A percentile compares a stretch with the other conserved stretches of the same genome.
Evolutionary conservation across 2,113 vertebrate species (phyloP).

Genomic region (Phalacrocorax brasilianus): DNA sequence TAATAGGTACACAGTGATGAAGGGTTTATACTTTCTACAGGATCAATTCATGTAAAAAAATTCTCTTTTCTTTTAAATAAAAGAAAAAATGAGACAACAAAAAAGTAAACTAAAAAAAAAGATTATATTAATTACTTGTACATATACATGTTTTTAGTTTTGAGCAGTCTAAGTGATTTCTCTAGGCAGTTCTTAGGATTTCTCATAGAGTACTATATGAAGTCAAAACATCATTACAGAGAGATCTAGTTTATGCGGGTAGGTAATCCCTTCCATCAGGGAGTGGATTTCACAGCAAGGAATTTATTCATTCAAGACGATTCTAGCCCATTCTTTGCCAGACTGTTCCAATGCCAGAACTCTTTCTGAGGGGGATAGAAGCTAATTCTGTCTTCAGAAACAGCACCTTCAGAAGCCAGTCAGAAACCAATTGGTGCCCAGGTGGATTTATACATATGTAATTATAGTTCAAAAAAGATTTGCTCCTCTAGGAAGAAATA

Average conservation of each 20-base stretch:
- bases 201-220: background rate
- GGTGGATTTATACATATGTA: background rate
- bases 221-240: background rate
- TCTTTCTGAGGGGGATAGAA: background rate
- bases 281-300: background rate
- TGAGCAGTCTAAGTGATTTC: background rate
- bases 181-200: background rate
- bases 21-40: background rate
- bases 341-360: background rate
- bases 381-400: background rate
- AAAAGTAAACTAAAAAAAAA: background rate
- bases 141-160: fast-evolving
- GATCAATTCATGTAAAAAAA: background rate
- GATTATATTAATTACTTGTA: background rate
- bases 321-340: background rate
- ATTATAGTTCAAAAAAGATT: background rate
- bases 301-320: background rate
- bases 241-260: background rate
- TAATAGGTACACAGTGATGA: background rate
- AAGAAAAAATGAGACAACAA: background rate
- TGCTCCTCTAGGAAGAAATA: background rate
- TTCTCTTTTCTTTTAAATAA: background rate
- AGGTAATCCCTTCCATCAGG: background rate
- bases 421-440: background rate
- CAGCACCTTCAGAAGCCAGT: background rate